A percentile compares a stretch with the other conserved stretches of the same genome.
phyloP scores from a whole-genome alignment of 1,140 invertebrate genomes.

The Leptestheria dahalacensis region DNA sequence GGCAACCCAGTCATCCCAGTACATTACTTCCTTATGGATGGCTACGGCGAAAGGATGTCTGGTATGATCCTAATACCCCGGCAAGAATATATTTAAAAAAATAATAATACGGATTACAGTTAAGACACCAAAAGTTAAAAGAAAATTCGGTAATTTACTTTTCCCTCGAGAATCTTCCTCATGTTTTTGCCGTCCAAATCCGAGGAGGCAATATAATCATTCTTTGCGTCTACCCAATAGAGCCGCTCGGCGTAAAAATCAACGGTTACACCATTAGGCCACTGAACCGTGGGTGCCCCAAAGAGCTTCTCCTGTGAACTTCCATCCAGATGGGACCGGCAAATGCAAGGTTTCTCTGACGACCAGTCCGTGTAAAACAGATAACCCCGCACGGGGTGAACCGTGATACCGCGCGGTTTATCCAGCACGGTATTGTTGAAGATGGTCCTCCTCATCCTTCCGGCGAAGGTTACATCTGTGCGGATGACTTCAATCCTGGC shows the following conservation, averaged over 20 bases:
- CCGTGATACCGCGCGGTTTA: conserved; percentile 72
- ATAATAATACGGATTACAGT: too few species aligned
- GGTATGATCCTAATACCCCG: conserved; percentile 23
- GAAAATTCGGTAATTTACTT: conserved; percentile 30
- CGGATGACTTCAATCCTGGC: conserved; percentile 64
- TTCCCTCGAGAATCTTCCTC: conserved; percentile 45
- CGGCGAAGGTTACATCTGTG: conserved; percentile 44
- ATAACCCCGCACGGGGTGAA: conserved; percentile 55
- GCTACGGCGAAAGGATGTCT: conserved; percentile 68
- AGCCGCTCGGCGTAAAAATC: conserved; percentile 65
- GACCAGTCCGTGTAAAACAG: conserved; percentile 93
- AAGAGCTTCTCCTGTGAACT: conserved; percentile 31
- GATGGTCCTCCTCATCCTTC: conserved; percentile 61
- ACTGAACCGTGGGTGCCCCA: conserved; percentile 40
- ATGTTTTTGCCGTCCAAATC: conserved; percentile 67
- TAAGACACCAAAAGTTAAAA: conserved; percentile 6
- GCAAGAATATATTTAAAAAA: conserved; percentile 5
- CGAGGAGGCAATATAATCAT: conserved; percentile 70
- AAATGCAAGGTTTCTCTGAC: conserved; percentile 53
- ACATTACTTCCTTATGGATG: conserved; percentile 70
- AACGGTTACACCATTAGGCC: conserved; percentile 77
- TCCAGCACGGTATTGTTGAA: conserved; percentile 50
- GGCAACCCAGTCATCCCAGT: conserved; percentile 81
- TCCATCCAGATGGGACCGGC: conserved; percentile 72
- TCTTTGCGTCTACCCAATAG: conserved; percentile 72